Conservation (phyloP, 2,888 invertebrate species). For the Pristionchus fissidentatus region DNA sequence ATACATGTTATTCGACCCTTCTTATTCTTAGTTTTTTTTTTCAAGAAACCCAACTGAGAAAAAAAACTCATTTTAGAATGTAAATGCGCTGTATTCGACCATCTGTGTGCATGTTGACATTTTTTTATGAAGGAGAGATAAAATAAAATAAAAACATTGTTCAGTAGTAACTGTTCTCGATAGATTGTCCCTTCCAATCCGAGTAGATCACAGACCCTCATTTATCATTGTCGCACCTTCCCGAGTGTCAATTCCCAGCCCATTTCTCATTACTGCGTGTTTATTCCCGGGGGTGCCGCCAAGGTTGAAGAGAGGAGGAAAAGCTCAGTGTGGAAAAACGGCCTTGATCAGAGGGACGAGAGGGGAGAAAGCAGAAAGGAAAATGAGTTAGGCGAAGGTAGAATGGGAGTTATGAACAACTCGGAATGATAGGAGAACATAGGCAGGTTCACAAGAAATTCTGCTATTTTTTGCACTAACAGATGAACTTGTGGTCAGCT, state of each 20-base stretch:
- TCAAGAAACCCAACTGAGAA: too few relatives aligned
- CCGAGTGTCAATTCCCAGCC: neutral
- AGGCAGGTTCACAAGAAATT: too few relatives aligned
- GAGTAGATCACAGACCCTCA: too few relatives aligned
- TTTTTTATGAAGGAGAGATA: too few relatives aligned
- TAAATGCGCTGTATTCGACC: too few relatives aligned
- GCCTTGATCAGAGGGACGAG: slow-evolving; percentile 44
- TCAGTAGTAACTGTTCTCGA: too few relatives aligned
- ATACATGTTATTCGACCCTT: neutral
- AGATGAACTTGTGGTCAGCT: neutral
- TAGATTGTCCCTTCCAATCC: neutral
- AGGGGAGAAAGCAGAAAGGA: neutral
- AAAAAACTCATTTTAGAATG: too few relatives aligned
- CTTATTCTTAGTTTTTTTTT: too few relatives aligned
- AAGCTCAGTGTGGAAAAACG: neutral
- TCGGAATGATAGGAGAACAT: neutral
- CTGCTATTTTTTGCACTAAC: neutral
- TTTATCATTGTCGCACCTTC: too few relatives aligned
- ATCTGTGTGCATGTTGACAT: too few relatives aligned
- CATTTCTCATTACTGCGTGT: slow-evolving; percentile 37
- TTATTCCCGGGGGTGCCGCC: slow-evolving; percentile 35
- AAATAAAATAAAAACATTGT: neutral
- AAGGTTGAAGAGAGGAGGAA: slow-evolving; percentile 16
- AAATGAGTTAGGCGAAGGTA: too few relatives aligned
- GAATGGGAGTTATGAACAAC: neutral